Evolutionary conservation across 2,797 vertebrate species (phyloP).

Genomic region (Muscicapa striata): DNA sequence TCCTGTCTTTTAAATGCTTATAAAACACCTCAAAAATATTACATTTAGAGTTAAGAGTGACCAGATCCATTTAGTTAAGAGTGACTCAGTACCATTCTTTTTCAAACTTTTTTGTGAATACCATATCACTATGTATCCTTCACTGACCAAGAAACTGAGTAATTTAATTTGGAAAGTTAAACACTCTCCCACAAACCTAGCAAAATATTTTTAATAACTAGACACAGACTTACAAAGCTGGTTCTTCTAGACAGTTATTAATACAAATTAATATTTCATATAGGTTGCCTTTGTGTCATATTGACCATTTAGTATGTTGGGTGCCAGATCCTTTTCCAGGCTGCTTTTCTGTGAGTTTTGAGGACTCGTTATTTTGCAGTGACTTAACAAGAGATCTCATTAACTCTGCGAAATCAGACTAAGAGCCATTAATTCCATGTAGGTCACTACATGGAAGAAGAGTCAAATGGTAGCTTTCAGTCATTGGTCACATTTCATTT

Average conservation of each 20-base stretch:
- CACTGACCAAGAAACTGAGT: neutral
- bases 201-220: conserved; percentile 9
- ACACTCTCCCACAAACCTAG: neutral
- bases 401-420: neutral
- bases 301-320: neutral
- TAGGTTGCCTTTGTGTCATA: neutral
- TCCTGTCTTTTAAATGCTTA: neutral
- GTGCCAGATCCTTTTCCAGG: neutral
- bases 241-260: conserved; percentile 28
- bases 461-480: neutral
- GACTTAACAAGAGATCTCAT: neutral
- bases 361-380: neutral
- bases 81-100: neutral
- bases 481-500: neutral
- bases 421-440: neutral
- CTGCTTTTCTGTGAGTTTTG: neutral
- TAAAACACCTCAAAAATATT: neutral
- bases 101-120: neutral
- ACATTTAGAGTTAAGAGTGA: neutral
- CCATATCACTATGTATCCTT: neutral
- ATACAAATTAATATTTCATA: neutral
- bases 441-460: neutral
- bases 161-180: neutral
- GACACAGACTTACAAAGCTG: neutral
- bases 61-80: too few species aligned